Base-by-base conservation (phyloP, 2,797 vertebrate species). In the Podargus strigoides region DNA sequence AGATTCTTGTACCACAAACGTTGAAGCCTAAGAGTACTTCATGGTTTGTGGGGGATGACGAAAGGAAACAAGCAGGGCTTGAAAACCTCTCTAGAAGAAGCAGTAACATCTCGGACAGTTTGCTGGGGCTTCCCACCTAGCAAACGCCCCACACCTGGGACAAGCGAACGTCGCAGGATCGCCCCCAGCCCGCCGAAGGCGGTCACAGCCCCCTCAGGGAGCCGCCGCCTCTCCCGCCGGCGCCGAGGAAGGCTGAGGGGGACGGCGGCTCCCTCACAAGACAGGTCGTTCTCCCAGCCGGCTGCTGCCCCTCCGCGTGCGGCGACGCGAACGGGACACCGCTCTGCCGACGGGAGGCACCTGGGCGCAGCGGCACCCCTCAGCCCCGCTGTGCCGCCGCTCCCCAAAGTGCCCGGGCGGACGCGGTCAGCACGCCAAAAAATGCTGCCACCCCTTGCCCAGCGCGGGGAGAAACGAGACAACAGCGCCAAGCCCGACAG, bases 1-100 rank as follows among this genome's bases (percentile, higher is more conserved):
- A 58, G 32, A 26, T 11, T 37, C 14, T 23, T 4, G 1, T 30
- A 46, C 7, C 15, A 23, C 32, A 26, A 21, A 18, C 0, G 0
- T 9, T 21, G 19, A 9, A 27, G 10, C 10, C 11, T 9, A 12
- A 42, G 8, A 39, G 27, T 7, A 7, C 14, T 32, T 66, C 19
- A 4, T 0, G 11, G 5, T 10, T 47, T 27, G 1, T 0, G 3
- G 2, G 1, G 15, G 23, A 22, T 1, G 2, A 9, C 0, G 4
- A 5, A 34, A 66, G 7, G 0, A 13, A 13, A 0, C 3, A 14
- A 21, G 17, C 12, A 18, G 20, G 1, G 15, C 7, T 9, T 3
- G 2, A 22, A 58, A 16, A 4, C 9, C 13, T 3, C 13, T 2
- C 1, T 1, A 30, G 7, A 2, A 24, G 6, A 34, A 8, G 6